Evolutionary conservation across 2,888 invertebrate species (phyloP).

Genomic region (Pristionchus fissidentatus): DNA sequence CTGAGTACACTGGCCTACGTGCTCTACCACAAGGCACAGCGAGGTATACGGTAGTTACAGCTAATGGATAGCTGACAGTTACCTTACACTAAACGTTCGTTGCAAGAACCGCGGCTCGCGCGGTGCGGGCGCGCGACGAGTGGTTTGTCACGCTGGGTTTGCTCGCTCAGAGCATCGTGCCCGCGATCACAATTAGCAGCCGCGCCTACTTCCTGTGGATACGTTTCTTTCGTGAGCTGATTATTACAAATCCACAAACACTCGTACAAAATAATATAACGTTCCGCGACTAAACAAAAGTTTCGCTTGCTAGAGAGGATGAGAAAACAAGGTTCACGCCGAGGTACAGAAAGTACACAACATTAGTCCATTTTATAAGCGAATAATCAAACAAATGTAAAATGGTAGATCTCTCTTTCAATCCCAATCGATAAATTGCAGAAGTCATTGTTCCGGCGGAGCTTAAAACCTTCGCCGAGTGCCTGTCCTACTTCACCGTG

Average conservation of each 20-base stretch:
- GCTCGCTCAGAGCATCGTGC: constrained; percentile 2
- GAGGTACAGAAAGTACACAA: too few species aligned
- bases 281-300: too few species aligned
- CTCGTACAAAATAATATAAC: too few species aligned
- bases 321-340: too few species aligned
- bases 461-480: not conserved
- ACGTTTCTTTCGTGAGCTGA: not conserved
- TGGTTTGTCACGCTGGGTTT: not conserved
- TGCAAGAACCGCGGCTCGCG: not conserved
- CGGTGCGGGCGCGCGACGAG: not conserved
- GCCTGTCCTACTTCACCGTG: not conserved
- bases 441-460: not conserved
- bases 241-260: too few species aligned
- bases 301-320: too few species aligned
- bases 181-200: constrained; percentile 10
- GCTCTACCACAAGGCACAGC: not conserved
- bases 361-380: too few species aligned
- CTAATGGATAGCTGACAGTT: too few species aligned
- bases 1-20: not conserved
- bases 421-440: not conserved
- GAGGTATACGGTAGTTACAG: not conserved
- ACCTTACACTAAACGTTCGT: not conserved
- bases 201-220: not conserved
- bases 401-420: too few species aligned
- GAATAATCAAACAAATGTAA: too few species aligned